Conservation (phyloP, 2,888 invertebrate species). For the Drosophila yooni region DNA sequence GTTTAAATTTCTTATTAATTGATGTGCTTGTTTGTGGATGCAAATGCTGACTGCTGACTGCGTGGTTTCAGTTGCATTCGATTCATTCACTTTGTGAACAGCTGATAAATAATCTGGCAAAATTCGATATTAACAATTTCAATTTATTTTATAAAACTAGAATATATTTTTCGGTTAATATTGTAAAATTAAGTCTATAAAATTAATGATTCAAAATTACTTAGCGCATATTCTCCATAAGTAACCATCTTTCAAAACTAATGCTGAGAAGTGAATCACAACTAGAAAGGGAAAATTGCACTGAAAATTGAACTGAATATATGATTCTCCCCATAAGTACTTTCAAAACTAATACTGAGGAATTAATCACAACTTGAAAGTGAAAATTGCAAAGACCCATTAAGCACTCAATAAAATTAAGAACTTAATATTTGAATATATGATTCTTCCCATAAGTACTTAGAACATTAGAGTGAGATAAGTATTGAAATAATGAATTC, state of each 20-base stretch:
- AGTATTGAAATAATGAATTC: neutral
- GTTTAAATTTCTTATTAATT: conserved; percentile 64
- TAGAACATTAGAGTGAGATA: neutral
- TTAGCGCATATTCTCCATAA: neutral
- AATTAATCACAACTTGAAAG: neutral
- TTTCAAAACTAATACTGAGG: neutral
- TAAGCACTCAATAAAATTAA: neutral
- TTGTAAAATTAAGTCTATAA: neutral
- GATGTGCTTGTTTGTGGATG: conserved; percentile 32
- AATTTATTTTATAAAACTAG: neutral
- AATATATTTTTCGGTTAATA: neutral
- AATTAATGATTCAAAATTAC: neutral
- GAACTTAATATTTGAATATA: neutral
- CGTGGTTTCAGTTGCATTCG: conserved; percentile 1
- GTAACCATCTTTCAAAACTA: neutral
- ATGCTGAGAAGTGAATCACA: neutral
- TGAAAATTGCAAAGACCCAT: neutral
- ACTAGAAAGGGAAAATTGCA: neutral
- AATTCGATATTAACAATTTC: neutral
- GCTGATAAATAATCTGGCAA: neutral
- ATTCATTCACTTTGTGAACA: neutral
- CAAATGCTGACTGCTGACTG: conserved; percentile 29
- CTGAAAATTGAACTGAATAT: too few relatives aligned
- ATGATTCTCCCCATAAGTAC: neutral
- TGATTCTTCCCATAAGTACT: neutral